These are phyloP conservation scores for Resseliella maxima DNA, from an alignment of 2,888 invertebrate species.

Conservation along the genomic window DNA sequence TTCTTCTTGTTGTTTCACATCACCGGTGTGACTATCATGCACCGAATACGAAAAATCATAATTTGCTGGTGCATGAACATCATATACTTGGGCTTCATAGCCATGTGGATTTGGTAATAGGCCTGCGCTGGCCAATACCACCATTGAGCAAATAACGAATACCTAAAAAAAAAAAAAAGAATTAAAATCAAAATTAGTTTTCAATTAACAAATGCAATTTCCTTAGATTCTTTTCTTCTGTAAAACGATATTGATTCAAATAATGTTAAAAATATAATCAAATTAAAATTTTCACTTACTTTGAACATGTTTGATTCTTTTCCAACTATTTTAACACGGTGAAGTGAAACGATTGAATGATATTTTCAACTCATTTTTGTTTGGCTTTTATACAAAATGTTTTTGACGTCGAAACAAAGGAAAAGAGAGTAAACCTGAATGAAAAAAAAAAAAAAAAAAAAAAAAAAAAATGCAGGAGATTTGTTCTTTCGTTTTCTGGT, in stretches of 20 bases:
- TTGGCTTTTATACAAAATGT: neutral
- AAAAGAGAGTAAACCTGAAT: constrained; percentile 9
- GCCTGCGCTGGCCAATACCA: constrained; percentile 25
- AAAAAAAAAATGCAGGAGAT: too few relatives aligned
- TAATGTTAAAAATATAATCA: neutral
- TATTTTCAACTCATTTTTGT: neutral
- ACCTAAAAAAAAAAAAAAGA: neutral
- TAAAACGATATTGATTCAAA: neutral
- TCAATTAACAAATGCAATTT: neutral
- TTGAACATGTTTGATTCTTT: constrained; percentile 43
- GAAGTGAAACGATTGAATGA: neutral
- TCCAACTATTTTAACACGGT: neutral
- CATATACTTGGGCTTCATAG: neutral
- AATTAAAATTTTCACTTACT: constrained; percentile 5
- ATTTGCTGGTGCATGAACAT: constrained; percentile 56
- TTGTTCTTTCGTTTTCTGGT: neutral
- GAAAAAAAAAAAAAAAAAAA: neutral
- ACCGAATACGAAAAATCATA: constrained; percentile 57
- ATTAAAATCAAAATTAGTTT: neutral
- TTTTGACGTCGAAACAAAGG: neutral
- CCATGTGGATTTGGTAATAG: constrained; percentile 11
- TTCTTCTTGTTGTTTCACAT: constrained; percentile 57
- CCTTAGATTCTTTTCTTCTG: too few relatives aligned
- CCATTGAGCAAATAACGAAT: constrained; percentile 29
- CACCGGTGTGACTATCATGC: constrained; percentile 56